These are phyloP conservation scores for Blastobasis lacticolella DNA, from an alignment of 2,888 invertebrate genomes.

Conservation along the genomic window DNA sequence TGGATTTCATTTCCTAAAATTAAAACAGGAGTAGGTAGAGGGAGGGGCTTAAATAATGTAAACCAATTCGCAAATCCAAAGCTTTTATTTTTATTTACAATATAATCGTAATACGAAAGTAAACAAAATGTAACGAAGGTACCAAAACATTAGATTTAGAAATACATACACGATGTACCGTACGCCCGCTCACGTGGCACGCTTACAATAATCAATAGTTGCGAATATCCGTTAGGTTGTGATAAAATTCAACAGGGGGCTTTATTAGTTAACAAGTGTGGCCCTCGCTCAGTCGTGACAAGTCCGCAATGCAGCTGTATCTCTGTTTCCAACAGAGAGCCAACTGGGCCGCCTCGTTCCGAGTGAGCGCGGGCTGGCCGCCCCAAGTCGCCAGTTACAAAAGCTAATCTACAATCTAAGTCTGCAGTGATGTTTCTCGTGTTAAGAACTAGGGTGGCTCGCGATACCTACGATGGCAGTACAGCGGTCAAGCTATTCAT, in stretches of 20 bases:
- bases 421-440: conserved; percentile 14
- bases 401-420: conserved; percentile 53
- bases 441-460: conserved; percentile 20
- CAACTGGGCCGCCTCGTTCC: no score
- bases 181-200: conserved; percentile 22
- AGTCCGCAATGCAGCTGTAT: no score
- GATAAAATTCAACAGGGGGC: conserved; percentile 7
- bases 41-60: conserved; percentile 15
- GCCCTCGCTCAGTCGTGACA: conserved; percentile 3
- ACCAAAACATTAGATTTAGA: conserved; percentile 62
- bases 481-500: conserved; percentile 56
- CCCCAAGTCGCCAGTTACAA: conserved; percentile 39
- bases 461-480: conserved; percentile 46
- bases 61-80: conserved; percentile 62
- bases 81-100: conserved; percentile 73
- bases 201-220: conserved; percentile 3
- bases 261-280: not conserved
- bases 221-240: conserved; percentile 9
- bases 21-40: not conserved
- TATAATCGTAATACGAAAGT: conserved; percentile 64
- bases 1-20: no score
- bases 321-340: no score
- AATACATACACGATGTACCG: conserved; percentile 34
- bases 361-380: not conserved
- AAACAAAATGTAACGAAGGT: conserved; percentile 65